A percentile compares a stretch with the other conserved stretches of the same genome.
Conservation (phyloP, 2,888 invertebrate species). For the Torymus auratus region DNA sequence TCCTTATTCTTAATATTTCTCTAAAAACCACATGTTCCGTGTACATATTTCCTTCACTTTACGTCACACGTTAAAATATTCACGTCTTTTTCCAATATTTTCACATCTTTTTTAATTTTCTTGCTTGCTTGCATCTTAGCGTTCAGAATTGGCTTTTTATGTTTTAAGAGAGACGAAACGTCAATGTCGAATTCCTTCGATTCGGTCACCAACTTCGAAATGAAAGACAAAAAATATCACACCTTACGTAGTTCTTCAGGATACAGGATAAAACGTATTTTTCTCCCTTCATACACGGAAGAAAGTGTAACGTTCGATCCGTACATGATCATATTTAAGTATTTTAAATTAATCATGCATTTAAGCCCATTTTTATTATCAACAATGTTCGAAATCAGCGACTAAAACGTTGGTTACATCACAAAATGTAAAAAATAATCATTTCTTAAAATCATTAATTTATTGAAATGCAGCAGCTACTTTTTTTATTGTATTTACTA, state of each 20-base stretch:
- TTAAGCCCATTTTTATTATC: conserved; percentile 3
- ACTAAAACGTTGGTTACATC: conserved; percentile 24
- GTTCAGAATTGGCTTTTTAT: conserved; percentile 23
- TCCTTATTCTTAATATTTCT: conserved; percentile 42
- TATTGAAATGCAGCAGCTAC: not conserved
- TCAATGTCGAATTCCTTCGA: conserved; percentile 26
- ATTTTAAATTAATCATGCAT: not conserved
- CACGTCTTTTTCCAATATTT: conserved; percentile 49
- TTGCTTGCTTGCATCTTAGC: conserved; percentile 29
- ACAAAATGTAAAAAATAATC: conserved; percentile 18
- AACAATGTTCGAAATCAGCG: conserved; percentile 20
- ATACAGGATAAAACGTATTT: conserved; percentile 11
- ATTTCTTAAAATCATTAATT: conserved; percentile 33
- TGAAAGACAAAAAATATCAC: conserved; percentile 52
- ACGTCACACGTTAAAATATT: conserved; percentile 58
- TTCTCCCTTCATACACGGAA: not conserved
- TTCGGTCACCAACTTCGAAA: conserved; percentile 47
- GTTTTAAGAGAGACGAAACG: conserved; percentile 37
- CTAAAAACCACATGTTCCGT: conserved; percentile 50
- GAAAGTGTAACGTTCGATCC: not conserved
- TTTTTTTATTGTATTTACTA: conserved; percentile 9
- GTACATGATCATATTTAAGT: conserved; percentile 1
- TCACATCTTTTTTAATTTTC: conserved; percentile 36
- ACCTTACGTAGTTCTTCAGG: conserved; percentile 3
- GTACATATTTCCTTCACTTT: conserved; percentile 23